phyloP scores from a whole-genome alignment of 2,113 vertebrate genomes.

The Oncorhynchus tshawytscha region DNA sequence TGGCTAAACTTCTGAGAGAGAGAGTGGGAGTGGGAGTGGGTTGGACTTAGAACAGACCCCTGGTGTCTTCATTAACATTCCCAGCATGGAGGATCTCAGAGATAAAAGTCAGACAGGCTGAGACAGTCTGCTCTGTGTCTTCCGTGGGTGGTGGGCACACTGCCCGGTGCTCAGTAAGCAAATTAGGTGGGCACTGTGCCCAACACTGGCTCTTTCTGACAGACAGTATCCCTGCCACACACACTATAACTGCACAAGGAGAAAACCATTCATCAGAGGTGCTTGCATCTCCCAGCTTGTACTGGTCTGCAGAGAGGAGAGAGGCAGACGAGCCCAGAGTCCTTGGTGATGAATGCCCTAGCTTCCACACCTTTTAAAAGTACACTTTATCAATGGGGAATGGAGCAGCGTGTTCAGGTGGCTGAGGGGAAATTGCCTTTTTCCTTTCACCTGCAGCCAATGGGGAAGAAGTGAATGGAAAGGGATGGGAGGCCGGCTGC shows the following conservation, averaged over 20 bases:
- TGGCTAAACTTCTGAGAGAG: slow-evolving; percentile 37
- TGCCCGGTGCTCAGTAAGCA: slow-evolving; percentile 58
- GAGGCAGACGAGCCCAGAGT: slow-evolving; percentile 17
- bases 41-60: slow-evolving; percentile 42
- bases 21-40: slow-evolving; percentile 1
- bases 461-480: slow-evolving; percentile 60
- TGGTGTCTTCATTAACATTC: slow-evolving; percentile 55
- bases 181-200: slow-evolving; percentile 57
- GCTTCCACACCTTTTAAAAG: slow-evolving; percentile 59
- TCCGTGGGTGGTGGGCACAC: slow-evolving; percentile 45
- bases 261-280: slow-evolving; percentile 62
- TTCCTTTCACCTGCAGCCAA: slow-evolving; percentile 62
- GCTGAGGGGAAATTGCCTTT: slow-evolving; percentile 65
- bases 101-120: slow-evolving; percentile 54
- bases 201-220: slow-evolving; percentile 39
- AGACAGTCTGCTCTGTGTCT: slow-evolving; percentile 51
- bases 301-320: slow-evolving; percentile 21
- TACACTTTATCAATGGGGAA: slow-evolving; percentile 70
- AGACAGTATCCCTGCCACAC: slow-evolving; percentile 48
- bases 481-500: slow-evolving; percentile 56
- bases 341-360: slow-evolving; percentile 65
- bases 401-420: slow-evolving; percentile 50
- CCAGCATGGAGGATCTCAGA: slow-evolving; percentile 52
- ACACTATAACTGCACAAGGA: slow-evolving; percentile 56
- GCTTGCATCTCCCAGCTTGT: slow-evolving; percentile 42